A percentile compares a stretch with the other conserved stretches of the same genome.
Evolutionary conservation across 2,113 vertebrate species (phyloP).

Genomic region (Takifugu flavidus): DNA sequence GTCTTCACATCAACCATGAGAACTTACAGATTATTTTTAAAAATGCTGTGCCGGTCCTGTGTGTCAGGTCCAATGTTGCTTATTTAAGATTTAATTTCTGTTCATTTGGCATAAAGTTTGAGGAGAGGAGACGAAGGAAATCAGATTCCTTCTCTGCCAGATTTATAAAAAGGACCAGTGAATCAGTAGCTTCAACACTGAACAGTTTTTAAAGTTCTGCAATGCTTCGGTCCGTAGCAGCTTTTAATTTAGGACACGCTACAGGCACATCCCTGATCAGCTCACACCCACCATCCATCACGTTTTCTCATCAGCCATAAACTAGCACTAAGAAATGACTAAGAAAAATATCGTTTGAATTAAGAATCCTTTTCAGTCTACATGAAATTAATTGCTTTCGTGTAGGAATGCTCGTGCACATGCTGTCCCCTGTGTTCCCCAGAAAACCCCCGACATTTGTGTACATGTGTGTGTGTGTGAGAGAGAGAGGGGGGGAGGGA

Average conservation of each 20-base stretch:
- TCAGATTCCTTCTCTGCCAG: constrained; percentile 37
- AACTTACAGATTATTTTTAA: neutral
- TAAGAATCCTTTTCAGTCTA: neutral
- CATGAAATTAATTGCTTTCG: constrained; percentile 7
- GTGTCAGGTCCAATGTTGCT: neutral
- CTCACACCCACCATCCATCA: neutral
- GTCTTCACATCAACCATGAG: neutral
- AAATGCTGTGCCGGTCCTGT: neutral
- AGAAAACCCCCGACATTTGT: constrained; percentile 25
- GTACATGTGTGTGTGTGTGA: constrained; percentile 20
- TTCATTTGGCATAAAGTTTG: constrained; percentile 19
- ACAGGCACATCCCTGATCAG: constrained; percentile 24
- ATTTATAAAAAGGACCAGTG: constrained; percentile 39
- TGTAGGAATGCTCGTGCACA: neutral
- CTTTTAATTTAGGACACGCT: constrained; percentile 16
- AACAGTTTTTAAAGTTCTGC: constrained; percentile 8
- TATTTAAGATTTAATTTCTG: constrained; percentile 7
- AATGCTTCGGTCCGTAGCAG: constrained; percentile 25
- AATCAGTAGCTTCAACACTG: constrained; percentile 22
- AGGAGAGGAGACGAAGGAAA: constrained; percentile 10
- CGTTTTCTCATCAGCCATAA: constrained; percentile 1
- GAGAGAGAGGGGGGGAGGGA: neutral
- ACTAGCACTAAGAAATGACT: neutral
- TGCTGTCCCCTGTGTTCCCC: constrained; percentile 1
- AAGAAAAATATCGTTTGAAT: constrained; percentile 4